Conservation (phyloP, 2,888 invertebrate genomes). For the Scaptomyza caliginosa region DNA sequence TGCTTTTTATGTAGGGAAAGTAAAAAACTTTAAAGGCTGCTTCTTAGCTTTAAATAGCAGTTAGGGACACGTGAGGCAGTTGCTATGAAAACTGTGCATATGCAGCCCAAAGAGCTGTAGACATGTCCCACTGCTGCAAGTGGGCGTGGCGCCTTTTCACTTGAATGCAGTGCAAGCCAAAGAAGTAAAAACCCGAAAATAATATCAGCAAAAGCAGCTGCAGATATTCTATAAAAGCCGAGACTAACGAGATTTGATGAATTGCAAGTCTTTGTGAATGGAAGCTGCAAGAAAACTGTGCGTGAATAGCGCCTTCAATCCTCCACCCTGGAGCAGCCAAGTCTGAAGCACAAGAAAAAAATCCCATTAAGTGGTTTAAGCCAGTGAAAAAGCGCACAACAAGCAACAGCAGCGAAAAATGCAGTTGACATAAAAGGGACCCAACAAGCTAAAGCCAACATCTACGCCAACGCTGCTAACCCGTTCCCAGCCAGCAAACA, state of each 20-base stretch:
- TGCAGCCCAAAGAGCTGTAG: not conserved
- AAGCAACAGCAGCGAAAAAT: slow-evolving; percentile 64
- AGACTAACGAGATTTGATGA: slow-evolving; percentile 78
- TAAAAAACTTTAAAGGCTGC: slow-evolving; percentile 15
- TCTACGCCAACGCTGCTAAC: slow-evolving; percentile 1
- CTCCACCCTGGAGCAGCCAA: slow-evolving; percentile 4
- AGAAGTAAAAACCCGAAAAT: slow-evolving; percentile 41
- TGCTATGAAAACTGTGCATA: not conserved
- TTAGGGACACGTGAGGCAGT: slow-evolving; percentile 1
- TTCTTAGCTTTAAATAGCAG: slow-evolving; percentile 20
- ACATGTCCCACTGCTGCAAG: slow-evolving; percentile 7
- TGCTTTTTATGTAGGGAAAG: not conserved
- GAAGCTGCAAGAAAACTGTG: slow-evolving; percentile 69
- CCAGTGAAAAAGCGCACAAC: slow-evolving; percentile 55
- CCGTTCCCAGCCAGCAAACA: not conserved
- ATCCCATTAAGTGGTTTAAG: slow-evolving; percentile 75
- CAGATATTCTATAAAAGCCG: slow-evolving; percentile 78
- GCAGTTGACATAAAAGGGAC: slow-evolving; percentile 72
- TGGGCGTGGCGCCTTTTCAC: slow-evolving; percentile 54
- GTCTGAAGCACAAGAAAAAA: slow-evolving; percentile 34
- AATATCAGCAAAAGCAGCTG: slow-evolving; percentile 57
- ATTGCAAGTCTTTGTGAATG: slow-evolving; percentile 76
- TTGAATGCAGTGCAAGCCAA: slow-evolving; percentile 44
- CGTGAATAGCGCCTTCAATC: slow-evolving; percentile 56
- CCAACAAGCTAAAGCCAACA: slow-evolving; percentile 23